These are phyloP conservation scores for Hippocampus barbouri DNA, from an alignment of 2,113 vertebrate genomes.

Conservation along the genomic window DNA sequence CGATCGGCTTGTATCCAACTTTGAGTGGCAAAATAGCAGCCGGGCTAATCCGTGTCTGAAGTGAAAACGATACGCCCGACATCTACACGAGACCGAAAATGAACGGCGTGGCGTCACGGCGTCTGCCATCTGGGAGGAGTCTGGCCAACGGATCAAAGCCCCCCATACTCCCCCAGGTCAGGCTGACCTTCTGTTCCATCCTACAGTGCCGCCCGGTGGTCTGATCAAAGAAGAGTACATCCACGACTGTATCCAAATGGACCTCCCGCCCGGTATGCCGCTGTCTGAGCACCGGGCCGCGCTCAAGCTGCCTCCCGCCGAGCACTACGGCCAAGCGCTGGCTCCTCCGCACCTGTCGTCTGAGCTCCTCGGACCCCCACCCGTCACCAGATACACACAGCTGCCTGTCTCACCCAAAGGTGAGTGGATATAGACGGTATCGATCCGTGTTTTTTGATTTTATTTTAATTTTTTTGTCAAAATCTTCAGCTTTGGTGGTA, in stretches of 20 bases:
- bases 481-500: too few relatives aligned
- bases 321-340: slow-evolving; percentile 67
- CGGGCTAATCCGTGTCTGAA: too few relatives aligned
- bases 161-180: too few relatives aligned
- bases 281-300: slow-evolving; percentile 56
- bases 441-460: too few relatives aligned
- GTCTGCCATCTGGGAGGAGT: too few relatives aligned
- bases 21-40: too few relatives aligned
- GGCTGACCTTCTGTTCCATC: neutral
- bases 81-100: too few relatives aligned
- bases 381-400: slow-evolving; percentile 57
- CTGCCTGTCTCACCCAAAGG: slow-evolving; percentile 68
- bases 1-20: too few relatives aligned
- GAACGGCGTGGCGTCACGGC: too few relatives aligned
- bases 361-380: slow-evolving; percentile 51
- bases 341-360: slow-evolving; percentile 59
- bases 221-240: slow-evolving; percentile 74
- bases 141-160: too few relatives aligned
- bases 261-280: slow-evolving; percentile 56
- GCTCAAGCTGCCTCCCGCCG: slow-evolving; percentile 61
- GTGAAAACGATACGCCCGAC: too few relatives aligned
- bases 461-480: too few relatives aligned
- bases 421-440: neutral
- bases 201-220: slow-evolving; percentile 41
- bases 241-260: slow-evolving; percentile 71